Evolutionary conservation across 2,888 invertebrate species (phyloP).

Genomic region (Sarcophaga caerulescens): DNA sequence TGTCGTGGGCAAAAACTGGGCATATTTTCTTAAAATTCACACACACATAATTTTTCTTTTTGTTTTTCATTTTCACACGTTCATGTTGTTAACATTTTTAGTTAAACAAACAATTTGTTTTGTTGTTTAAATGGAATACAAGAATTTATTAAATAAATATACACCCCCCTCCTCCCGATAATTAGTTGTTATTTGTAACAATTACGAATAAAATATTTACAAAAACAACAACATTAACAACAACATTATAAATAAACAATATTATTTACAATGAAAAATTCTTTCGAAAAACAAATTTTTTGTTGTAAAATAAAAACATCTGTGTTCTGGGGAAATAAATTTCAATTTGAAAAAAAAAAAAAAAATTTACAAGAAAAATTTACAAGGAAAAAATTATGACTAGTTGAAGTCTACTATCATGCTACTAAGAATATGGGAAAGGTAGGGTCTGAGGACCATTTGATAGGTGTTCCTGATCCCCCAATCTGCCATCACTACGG

Average conservation of each 20-base stretch:
- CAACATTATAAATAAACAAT: conserved; percentile 6
- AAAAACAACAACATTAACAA: conserved; percentile 11
- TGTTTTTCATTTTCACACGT: neutral
- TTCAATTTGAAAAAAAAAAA: too few species aligned
- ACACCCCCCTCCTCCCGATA: neutral
- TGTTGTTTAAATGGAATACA: conserved; percentile 20
- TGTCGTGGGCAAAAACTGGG: too few species aligned
- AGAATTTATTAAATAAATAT: conserved; percentile 42
- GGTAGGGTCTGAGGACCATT: too few species aligned
- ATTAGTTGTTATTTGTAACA: conserved; percentile 16
- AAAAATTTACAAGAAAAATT: too few species aligned
- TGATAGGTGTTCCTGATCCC: too few species aligned
- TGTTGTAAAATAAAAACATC: conserved; percentile 21
- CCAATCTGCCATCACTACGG: too few species aligned
- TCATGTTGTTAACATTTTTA: conserved; percentile 33
- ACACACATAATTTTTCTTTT: too few species aligned
- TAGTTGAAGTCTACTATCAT: too few species aligned
- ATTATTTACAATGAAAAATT: conserved; percentile 25
- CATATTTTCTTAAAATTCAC: too few species aligned
- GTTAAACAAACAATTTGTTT: conserved; percentile 36
- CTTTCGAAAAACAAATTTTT: neutral
- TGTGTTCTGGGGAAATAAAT: conserved; percentile 2
- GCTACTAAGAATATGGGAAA: too few species aligned
- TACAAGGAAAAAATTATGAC: too few species aligned
- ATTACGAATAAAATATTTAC: conserved; percentile 29